phyloP scores from a whole-genome alignment of 2,888 invertebrate species.

The Pasiphila rectangulata region DNA sequence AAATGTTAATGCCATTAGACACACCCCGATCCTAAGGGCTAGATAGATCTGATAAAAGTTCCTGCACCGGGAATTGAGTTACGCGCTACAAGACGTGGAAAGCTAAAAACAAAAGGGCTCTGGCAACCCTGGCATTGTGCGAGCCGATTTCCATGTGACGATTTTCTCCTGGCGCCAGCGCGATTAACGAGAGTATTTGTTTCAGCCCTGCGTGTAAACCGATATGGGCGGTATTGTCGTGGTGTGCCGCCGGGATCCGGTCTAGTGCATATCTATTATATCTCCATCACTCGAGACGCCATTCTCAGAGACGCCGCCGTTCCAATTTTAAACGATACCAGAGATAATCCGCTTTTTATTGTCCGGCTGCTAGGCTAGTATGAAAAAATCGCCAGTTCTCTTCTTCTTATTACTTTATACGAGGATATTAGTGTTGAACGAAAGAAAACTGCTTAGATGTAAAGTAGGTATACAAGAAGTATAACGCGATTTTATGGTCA shows the following conservation, averaged over 20 bases:
- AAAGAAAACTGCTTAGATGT: constrained; percentile 30
- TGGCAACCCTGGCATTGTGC: constrained; percentile 35
- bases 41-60: constrained; percentile 8
- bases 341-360: constrained; percentile 67
- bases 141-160: constrained; percentile 64
- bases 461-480: constrained; percentile 22
- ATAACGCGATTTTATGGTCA: constrained; percentile 23
- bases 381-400: constrained; percentile 45
- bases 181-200: constrained; percentile 74
- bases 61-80: not conserved
- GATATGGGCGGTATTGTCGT: constrained; percentile 72
- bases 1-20: constrained; percentile 38
- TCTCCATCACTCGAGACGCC: constrained; percentile 61
- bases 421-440: constrained; percentile 35
- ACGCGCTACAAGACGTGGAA: not conserved
- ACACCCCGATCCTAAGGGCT: constrained; percentile 36
- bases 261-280: constrained; percentile 77
- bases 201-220: constrained; percentile 70
- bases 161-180: constrained; percentile 70
- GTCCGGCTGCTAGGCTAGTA: constrained; percentile 39
- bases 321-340: constrained; percentile 67
- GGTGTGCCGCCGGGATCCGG: constrained; percentile 64
- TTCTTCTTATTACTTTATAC: constrained; percentile 38
- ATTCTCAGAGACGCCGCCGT: constrained; percentile 60
- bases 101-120: constrained; percentile 6